Conservation (phyloP, 2,797 vertebrate species). For the Clamator glandarius region DNA sequence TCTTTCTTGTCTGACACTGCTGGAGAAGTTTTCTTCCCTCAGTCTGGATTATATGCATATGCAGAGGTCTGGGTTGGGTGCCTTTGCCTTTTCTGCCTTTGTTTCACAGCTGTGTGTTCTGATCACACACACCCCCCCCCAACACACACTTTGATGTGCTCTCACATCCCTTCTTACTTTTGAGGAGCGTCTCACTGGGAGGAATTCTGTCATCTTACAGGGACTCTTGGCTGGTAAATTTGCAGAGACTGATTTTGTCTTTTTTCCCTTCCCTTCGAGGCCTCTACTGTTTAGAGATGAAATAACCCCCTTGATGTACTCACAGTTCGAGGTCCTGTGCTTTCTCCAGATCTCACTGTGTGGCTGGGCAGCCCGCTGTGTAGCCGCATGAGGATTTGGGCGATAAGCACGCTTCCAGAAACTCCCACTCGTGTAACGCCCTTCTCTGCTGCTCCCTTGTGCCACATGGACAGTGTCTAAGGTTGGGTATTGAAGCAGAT, state of each 20-base stretch:
- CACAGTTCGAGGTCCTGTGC: accelerated
- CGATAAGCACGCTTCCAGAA: not conserved
- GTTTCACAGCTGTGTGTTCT: not conserved
- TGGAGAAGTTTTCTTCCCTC: not conserved
- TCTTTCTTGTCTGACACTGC: not conserved
- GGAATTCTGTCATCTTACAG: not conserved
- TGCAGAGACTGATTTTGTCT: not conserved
- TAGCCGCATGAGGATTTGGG: not conserved
- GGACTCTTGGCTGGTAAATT: not conserved
- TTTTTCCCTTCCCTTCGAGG: too few species aligned
- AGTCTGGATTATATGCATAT: not conserved
- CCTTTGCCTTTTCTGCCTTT: not conserved
- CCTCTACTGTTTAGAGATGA: not conserved
- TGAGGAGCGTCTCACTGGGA: not conserved
- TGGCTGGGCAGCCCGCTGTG: accelerated
- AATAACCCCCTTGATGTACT: not conserved
- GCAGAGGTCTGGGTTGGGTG: not conserved
- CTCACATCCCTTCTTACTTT: not conserved
- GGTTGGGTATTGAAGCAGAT: not conserved
- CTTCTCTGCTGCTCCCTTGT: not conserved
- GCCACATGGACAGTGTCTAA: accelerated
- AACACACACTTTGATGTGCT: not conserved
- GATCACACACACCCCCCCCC: not conserved
- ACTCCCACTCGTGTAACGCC: accelerated
- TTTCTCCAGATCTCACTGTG: not conserved